Evolutionary conservation across 2,113 vertebrate species (phyloP).

Genomic region (Pyxicephalus adspersus): DNA sequence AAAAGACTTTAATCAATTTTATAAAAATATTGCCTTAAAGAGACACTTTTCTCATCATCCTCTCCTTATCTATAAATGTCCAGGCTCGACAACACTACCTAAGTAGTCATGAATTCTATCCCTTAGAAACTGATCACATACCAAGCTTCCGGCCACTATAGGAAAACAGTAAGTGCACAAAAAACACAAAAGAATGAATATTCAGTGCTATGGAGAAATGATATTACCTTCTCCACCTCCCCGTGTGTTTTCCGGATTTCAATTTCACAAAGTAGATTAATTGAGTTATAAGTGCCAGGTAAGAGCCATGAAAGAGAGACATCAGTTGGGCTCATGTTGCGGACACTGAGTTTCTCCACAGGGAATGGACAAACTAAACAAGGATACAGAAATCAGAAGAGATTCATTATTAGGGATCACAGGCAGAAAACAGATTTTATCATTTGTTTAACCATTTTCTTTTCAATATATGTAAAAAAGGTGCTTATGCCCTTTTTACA

Average conservation of each 20-base stretch:
- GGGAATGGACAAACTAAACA: constrained; percentile 69
- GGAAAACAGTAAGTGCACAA: not conserved
- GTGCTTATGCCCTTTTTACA: too few relatives aligned
- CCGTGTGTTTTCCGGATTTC: constrained; percentile 61
- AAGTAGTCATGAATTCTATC: too few relatives aligned
- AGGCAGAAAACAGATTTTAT: not conserved
- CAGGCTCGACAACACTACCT: too few relatives aligned
- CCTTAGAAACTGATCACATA: too few relatives aligned
- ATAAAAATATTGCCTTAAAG: too few relatives aligned
- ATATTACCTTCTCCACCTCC: constrained; percentile 66
- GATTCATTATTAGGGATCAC: not conserved
- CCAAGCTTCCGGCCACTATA: too few relatives aligned
- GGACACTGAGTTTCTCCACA: constrained; percentile 67
- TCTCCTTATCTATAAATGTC: too few relatives aligned
- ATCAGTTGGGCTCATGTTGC: constrained; percentile 62
- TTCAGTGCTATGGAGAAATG: not conserved
- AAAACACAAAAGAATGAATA: not conserved
- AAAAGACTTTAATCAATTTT: too few relatives aligned
- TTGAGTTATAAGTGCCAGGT: constrained; percentile 67
- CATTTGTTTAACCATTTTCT: too few relatives aligned
- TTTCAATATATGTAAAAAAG: too few relatives aligned
- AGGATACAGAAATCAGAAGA: not conserved
- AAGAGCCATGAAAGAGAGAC: constrained; percentile 67
- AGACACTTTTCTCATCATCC: too few relatives aligned
- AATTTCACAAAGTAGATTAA: constrained; percentile 72